phyloP scores from a whole-genome alignment of 30 jellyfish, hydroid and myxozoan genomes.

The Hydra vulgaris region DNA sequence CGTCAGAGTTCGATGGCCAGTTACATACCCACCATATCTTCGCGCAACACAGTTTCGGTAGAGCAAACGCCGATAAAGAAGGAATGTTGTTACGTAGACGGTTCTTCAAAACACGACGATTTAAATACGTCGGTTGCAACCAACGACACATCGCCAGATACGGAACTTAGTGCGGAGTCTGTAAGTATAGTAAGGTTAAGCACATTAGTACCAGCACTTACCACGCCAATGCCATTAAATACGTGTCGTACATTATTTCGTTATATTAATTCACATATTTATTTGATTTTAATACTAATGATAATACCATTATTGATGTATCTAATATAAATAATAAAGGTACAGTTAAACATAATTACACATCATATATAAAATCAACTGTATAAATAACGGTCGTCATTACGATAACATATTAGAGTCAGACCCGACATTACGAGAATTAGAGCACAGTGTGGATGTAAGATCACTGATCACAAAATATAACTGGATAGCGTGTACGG shows the following conservation, averaged over 20 bases:
- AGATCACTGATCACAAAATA: no score
- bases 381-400: not conserved
- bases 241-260: not conserved
- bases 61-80: not conserved
- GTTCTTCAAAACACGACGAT: not conserved
- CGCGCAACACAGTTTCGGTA: not conserved
- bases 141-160: no score
- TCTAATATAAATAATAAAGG: not conserved
- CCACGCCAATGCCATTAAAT: no score
- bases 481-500: no score
- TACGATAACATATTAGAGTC: not conserved
- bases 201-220: no score
- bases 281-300: not conserved
- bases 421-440: not conserved
- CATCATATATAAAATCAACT: not conserved
- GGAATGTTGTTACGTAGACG: not conserved
- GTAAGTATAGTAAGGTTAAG: no score
- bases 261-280: not conserved
- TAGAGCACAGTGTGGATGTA: not conserved
- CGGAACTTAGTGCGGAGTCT: no score
- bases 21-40: not conserved
- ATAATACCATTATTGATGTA: not conserved
- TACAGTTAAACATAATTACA: not conserved
- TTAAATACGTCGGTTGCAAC: not conserved
- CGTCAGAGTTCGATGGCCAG: not conserved